These are phyloP conservation scores for Orthonychiurus folsomi DNA, from an alignment of 2,888 invertebrate species.

Conservation along the genomic window DNA sequence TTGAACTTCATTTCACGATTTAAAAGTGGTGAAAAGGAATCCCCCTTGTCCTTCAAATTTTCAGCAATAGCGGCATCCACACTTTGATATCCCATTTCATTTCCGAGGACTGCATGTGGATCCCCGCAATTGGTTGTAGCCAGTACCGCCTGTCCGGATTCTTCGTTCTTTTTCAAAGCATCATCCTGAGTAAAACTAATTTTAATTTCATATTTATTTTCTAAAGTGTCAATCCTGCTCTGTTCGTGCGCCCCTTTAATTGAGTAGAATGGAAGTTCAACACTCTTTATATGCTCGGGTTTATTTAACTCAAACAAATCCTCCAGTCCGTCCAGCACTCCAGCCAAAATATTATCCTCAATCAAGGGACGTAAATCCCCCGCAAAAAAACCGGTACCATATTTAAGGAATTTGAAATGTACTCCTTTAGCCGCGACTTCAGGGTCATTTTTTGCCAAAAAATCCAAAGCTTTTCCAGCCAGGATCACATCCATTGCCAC, in stretches of 20 bases:
- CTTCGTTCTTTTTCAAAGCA: neutral
- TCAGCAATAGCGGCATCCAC: slow-evolving; percentile 5
- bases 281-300: neutral
- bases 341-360: neutral
- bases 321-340: slow-evolving; percentile 7
- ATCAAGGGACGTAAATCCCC: neutral
- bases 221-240: neutral
- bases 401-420: slow-evolving; percentile 4
- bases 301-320: neutral
- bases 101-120: slow-evolving; percentile 8
- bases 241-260: neutral
- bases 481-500: slow-evolving; percentile 3
- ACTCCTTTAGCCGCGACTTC: neutral
- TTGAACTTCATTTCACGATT: too few relatives aligned
- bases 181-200: neutral
- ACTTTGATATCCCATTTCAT: slow-evolving; percentile 8
- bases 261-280: slow-evolving; percentile 8
- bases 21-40: neutral
- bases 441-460: neutral
- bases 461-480: neutral
- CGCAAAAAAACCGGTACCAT: neutral
- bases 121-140: slow-evolving; percentile 9
- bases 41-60: neutral
- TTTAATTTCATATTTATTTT: neutral
- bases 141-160: neutral